Percentiles rank a stretch among this genome's conserved stretches.
Evolutionary conservation across 2,888 invertebrate species (phyloP).

Genomic region (Rhingia campestris): DNA sequence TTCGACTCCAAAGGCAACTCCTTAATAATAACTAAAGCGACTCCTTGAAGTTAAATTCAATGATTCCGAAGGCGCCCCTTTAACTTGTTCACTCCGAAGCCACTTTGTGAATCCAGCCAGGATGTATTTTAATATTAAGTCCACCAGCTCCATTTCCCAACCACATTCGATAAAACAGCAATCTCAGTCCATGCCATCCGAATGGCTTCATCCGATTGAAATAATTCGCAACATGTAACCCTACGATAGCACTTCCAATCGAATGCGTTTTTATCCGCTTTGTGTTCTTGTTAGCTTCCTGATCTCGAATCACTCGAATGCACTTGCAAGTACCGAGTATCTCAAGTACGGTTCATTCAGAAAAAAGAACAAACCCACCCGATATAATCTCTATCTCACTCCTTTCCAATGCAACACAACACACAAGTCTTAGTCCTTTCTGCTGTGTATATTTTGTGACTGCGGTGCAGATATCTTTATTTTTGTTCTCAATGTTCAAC

Average conservation of each 20-base stretch:
- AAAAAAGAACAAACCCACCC: slow-evolving; percentile 2
- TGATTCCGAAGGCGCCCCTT: no score
- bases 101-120: no score
- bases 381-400: slow-evolving; percentile 41
- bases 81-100: no score
- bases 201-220: slow-evolving; percentile 27
- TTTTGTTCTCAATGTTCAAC: slow-evolving; percentile 13
- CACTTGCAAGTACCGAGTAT: slow-evolving; percentile 37
- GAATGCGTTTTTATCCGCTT: slow-evolving; percentile 48
- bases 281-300: slow-evolving; percentile 11
- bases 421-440: slow-evolving; percentile 25
- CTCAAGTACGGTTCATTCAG: slow-evolving; percentile 24
- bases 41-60: no score
- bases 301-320: slow-evolving; percentile 35
- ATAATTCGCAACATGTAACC: slow-evolving; percentile 28
- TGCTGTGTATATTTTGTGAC: slow-evolving; percentile 2
- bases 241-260: slow-evolving; percentile 36
- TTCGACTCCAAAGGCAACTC: no score
- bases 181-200: not conserved
- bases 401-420: slow-evolving; percentile 11
- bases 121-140: no score
- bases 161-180: no score
- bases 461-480: slow-evolving; percentile 17
- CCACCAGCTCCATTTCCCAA: no score
- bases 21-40: no score